Evolutionary conservation across 1,140 invertebrate species (phyloP).

Genomic region (Lutraria rhynchaena): DNA sequence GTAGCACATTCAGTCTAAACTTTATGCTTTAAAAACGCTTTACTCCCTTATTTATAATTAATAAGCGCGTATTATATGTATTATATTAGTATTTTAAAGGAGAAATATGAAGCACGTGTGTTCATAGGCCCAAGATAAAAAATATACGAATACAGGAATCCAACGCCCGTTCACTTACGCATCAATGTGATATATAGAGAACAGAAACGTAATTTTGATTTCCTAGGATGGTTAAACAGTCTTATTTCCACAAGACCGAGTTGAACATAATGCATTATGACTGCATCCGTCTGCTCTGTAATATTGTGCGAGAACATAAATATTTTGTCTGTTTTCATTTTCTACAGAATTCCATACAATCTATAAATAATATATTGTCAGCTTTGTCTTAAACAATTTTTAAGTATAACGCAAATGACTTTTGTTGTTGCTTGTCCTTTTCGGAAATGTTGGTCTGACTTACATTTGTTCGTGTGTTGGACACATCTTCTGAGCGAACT

Average conservation of each 20-base stretch:
- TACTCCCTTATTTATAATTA: too few relatives aligned
- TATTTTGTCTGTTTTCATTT: conserved; percentile 1
- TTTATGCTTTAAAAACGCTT: too few relatives aligned
- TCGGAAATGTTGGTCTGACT: background rate
- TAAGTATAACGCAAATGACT: conserved; percentile 9
- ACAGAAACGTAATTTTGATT: too few relatives aligned
- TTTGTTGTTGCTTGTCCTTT: background rate
- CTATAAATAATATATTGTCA: conserved; percentile 5
- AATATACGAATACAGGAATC: too few relatives aligned
- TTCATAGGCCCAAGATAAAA: too few relatives aligned
- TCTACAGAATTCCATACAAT: conserved; percentile 18
- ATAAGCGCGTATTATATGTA: too few relatives aligned
- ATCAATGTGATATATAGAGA: too few relatives aligned
- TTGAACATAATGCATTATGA: background rate
- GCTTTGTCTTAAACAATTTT: conserved; percentile 17
- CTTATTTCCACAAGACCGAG: background rate
- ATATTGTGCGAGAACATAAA: conserved; percentile 2
- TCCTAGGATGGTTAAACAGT: conserved; percentile 5
- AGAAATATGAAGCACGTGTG: too few relatives aligned
- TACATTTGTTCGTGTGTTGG: background rate
- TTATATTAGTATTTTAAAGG: too few relatives aligned
- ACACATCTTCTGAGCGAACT: background rate
- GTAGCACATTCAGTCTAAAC: too few relatives aligned
- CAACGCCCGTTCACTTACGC: too few relatives aligned
- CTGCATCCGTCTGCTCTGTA: background rate